Evolutionary conservation across 1,140 invertebrate genomes (phyloP).

Genomic region (Panagrolaimus sp.): DNA sequence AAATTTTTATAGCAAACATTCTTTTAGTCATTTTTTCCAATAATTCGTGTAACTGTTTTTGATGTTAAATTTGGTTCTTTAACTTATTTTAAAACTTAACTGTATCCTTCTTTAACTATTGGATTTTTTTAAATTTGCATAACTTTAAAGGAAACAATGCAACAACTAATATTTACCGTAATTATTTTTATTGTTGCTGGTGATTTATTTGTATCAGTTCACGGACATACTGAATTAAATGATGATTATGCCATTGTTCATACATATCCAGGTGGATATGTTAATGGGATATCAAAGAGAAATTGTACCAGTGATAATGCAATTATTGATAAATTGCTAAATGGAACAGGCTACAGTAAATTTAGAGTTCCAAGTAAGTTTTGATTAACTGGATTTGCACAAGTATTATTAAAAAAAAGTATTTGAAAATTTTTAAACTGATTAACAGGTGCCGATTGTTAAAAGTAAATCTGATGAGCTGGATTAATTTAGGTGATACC

Average conservation of each 20-base stretch:
- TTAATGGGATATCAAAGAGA: not conserved
- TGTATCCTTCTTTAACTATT: no score
- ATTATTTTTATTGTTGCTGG: no score
- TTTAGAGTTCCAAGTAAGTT: conserved; percentile 50
- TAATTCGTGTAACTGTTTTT: no score
- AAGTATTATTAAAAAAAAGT: conserved; percentile 19
- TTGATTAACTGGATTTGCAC: not conserved
- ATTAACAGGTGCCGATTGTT: no score
- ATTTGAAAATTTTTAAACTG: not conserved
- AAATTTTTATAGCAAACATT: no score
- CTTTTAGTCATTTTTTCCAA: no score
- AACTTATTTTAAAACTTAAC: no score
- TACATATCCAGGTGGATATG: conserved; percentile 9
- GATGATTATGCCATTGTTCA: conserved; percentile 16
- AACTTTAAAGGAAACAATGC: no score
- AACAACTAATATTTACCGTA: no score
- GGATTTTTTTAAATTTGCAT: no score
- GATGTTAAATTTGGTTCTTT: no score
- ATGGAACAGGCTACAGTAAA: conserved; percentile 58
- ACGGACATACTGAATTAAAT: conserved; percentile 5
- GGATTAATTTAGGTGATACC: conserved; percentile 43
- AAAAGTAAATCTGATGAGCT: not conserved
- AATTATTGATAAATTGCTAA: conserved; percentile 56
- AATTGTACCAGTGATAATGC: conserved; percentile 49
- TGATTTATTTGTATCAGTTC: no score